A percentile compares a stretch with the other conserved stretches of the same genome.
These are phyloP conservation scores for Allophyes oxyacanthae DNA, from an alignment of 2,888 invertebrate species.

Conservation along the genomic window DNA sequence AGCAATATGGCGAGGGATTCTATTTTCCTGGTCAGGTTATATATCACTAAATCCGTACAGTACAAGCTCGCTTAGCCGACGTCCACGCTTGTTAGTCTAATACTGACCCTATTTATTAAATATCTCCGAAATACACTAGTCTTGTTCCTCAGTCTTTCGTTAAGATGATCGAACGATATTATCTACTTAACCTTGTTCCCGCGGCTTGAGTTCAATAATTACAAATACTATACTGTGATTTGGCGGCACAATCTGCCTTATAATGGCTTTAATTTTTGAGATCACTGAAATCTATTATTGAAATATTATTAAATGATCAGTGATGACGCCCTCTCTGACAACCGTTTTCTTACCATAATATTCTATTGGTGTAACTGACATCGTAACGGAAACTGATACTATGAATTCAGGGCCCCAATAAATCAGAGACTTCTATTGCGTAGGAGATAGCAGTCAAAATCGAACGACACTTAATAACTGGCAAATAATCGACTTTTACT, in stretches of 20 bases:
- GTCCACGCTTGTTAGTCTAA: slow-evolving; percentile 20
- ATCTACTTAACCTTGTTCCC: slow-evolving; percentile 21
- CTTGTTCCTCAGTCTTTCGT: slow-evolving; percentile 66
- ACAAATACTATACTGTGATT: not conserved
- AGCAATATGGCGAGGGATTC: no score
- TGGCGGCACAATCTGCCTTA: not conserved
- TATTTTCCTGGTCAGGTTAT: not conserved
- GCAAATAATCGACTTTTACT: no score
- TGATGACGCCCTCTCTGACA: not conserved
- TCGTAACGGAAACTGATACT: no score
- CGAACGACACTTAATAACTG: no score
- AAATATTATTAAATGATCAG: not conserved
- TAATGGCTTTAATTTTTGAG: not conserved
- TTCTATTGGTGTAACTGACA: no score
- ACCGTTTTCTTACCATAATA: no score
- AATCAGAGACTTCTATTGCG: no score
- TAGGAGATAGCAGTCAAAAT: no score
- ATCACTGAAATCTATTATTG: not conserved
- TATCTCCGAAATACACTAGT: slow-evolving; percentile 59
- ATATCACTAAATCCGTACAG: slow-evolving; percentile 22
- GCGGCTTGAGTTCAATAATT: slow-evolving; percentile 29
- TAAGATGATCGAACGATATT: slow-evolving; percentile 43
- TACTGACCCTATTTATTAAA: slow-evolving; percentile 46
- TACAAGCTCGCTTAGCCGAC: slow-evolving; percentile 20
- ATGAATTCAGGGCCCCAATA: no score